Conservation (phyloP, 2,888 invertebrate species). For the Clivina fossor region DNA sequence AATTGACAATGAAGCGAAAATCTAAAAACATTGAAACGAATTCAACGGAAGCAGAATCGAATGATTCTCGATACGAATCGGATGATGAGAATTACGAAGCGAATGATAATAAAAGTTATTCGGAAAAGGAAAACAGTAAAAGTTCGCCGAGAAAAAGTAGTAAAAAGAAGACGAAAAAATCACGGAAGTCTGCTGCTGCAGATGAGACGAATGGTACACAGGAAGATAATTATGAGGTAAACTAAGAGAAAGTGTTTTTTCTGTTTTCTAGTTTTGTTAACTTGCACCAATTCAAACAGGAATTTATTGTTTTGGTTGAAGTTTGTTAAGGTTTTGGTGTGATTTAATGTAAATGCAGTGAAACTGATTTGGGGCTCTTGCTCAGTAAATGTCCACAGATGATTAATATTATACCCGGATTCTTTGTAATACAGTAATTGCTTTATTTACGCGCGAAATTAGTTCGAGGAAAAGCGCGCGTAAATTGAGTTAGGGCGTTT, state of each 20-base stretch:
- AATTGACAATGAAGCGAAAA: too few species aligned
- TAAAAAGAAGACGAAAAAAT: too few species aligned
- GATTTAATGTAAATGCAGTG: too few species aligned
- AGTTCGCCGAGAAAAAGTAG: slow-evolving; percentile 39
- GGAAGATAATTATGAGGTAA: slow-evolving; percentile 58
- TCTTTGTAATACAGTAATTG: too few species aligned
- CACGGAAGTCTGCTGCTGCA: too few species aligned
- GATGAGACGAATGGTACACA: slow-evolving; percentile 41
- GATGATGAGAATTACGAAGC: slow-evolving; percentile 34
- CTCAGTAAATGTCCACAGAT: too few species aligned
- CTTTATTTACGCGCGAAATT: too few species aligned
- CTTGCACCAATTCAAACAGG: background rate
- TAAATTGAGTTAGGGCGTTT: too few species aligned
- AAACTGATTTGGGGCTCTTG: too few species aligned
- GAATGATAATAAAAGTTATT: slow-evolving; percentile 39
- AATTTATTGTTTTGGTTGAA: background rate
- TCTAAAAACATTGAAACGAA: too few species aligned
- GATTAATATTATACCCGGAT: too few species aligned
- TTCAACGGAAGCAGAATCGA: slow-evolving; percentile 37
- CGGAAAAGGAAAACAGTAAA: slow-evolving; percentile 43
- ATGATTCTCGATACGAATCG: slow-evolving; percentile 46
- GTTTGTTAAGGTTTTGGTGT: background rate
- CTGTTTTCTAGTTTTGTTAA: background rate
- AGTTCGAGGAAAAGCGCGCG: too few species aligned
- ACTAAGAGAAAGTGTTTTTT: background rate